Evolutionary conservation across 1,140 invertebrate genomes (phyloP).

Genomic region (Cotesia typhae): DNA sequence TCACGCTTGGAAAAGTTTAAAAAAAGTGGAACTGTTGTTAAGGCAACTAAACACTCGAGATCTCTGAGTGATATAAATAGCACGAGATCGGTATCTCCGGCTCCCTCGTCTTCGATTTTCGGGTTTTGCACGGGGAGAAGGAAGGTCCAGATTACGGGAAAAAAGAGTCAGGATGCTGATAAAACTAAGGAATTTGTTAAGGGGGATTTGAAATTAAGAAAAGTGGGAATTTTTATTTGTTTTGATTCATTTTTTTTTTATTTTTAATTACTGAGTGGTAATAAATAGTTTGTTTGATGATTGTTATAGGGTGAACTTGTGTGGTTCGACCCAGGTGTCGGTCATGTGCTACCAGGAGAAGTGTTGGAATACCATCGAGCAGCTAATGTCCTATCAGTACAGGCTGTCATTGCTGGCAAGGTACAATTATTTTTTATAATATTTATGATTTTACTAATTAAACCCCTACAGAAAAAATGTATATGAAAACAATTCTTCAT

Average conservation of each 20-base stretch:
- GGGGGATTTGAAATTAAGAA: conserved; percentile 2
- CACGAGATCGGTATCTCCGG: conserved; percentile 42
- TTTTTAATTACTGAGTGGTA: background rate
- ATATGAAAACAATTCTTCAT: too few relatives aligned
- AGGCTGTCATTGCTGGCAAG: conserved; percentile 87
- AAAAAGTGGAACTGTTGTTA: conserved; percentile 47
- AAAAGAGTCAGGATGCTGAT: conserved; percentile 16
- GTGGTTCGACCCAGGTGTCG: conserved; percentile 91
- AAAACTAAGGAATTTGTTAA: background rate
- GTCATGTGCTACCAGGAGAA: conserved; percentile 88
- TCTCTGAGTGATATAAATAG: conserved; percentile 46
- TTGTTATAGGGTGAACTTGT: conserved; percentile 78
- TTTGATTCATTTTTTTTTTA: background rate
- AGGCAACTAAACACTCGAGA: conserved; percentile 38
- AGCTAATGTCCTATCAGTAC: conserved; percentile 87
- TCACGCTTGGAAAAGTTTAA: conserved; percentile 42
- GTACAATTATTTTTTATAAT: conserved; percentile 60
- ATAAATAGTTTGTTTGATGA: conserved; percentile 11
- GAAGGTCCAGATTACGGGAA: conserved; percentile 36
- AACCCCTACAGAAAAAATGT: too few relatives aligned
- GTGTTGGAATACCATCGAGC: conserved; percentile 87
- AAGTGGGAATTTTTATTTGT: conserved; percentile 9
- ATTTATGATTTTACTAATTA: background rate
- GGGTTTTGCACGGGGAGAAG: conserved; percentile 59
- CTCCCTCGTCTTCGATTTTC: conserved; percentile 56